phyloP scores from a whole-genome alignment of 2,113 vertebrate genomes.

The Tachysurus fulvidraco region DNA sequence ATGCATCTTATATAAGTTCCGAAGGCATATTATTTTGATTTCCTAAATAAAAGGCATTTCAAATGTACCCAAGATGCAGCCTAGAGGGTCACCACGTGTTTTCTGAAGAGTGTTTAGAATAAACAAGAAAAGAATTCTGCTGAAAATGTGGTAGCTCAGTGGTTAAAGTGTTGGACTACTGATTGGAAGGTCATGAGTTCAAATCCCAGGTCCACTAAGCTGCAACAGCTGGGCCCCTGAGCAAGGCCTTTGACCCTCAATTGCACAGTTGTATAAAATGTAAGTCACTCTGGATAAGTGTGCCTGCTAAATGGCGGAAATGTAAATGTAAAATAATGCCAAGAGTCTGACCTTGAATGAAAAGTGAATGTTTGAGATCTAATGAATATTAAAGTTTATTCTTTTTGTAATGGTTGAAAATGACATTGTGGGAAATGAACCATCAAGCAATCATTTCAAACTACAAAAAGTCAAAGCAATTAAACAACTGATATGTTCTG shows the following conservation, averaged over 20 bases:
- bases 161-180: too few relatives aligned
- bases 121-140: neutral
- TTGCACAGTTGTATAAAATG: too few relatives aligned
- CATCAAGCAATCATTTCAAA: neutral
- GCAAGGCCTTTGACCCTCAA: too few relatives aligned
- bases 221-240: too few relatives aligned
- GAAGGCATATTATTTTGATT: neutral
- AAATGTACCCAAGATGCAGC: neutral
- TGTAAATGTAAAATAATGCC: too few relatives aligned
- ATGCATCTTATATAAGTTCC: neutral
- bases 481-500: neutral
- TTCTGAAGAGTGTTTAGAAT: neutral
- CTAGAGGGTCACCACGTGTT: neutral
- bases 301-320: too few relatives aligned
- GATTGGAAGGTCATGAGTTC: too few relatives aligned
- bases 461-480: neutral
- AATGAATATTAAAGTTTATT: neutral
- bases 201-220: too few relatives aligned
- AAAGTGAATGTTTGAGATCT: neutral
- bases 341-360: neutral
- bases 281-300: too few relatives aligned
- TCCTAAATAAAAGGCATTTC: neutral
- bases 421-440: neutral
- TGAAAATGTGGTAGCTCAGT: neutral
- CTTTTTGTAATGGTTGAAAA: constrained; percentile 2